phyloP scores from a whole-genome alignment of 2,888 invertebrate genomes.

The Palloptera scutellata region DNA sequence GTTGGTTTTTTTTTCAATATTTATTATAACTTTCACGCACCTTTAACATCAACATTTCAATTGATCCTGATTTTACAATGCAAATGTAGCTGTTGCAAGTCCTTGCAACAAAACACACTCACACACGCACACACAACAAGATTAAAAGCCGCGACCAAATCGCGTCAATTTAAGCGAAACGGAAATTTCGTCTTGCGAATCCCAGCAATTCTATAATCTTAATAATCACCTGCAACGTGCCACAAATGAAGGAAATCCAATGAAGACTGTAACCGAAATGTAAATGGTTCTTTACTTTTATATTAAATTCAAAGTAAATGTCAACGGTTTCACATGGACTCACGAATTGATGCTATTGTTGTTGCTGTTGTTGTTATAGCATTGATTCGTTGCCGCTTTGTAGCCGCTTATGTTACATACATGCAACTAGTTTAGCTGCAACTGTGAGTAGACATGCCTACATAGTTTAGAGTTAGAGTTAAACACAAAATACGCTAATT shows the following conservation, averaged over 20 bases:
- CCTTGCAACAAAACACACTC: conserved; percentile 12
- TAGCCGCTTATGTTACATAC: neutral
- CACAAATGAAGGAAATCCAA: conserved; percentile 10
- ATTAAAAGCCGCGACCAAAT: conserved; percentile 30
- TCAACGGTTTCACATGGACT: conserved; percentile 58
- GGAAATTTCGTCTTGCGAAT: neutral
- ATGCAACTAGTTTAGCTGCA: neutral
- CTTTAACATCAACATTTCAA: conserved; percentile 53
- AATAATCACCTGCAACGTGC: neutral
- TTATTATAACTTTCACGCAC: conserved; percentile 39
- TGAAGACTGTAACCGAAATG: conserved; percentile 36
- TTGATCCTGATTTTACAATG: neutral
- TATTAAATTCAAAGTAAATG: conserved; percentile 54
- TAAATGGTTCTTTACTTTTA: conserved; percentile 46
- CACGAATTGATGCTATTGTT: conserved; percentile 9
- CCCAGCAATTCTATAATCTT: neutral
- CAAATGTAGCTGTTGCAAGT: conserved; percentile 12
- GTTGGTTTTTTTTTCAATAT: neutral
- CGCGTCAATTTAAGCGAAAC: conserved; percentile 7
- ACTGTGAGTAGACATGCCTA: neutral
- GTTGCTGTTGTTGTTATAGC: neutral
- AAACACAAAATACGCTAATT: neutral
- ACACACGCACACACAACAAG: conserved; percentile 31
- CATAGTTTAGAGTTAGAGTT: neutral
- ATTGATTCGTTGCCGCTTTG: neutral